Evolutionary conservation across 1,140 invertebrate genomes (phyloP).

Genomic region (Teleopsis dalmanni): DNA sequence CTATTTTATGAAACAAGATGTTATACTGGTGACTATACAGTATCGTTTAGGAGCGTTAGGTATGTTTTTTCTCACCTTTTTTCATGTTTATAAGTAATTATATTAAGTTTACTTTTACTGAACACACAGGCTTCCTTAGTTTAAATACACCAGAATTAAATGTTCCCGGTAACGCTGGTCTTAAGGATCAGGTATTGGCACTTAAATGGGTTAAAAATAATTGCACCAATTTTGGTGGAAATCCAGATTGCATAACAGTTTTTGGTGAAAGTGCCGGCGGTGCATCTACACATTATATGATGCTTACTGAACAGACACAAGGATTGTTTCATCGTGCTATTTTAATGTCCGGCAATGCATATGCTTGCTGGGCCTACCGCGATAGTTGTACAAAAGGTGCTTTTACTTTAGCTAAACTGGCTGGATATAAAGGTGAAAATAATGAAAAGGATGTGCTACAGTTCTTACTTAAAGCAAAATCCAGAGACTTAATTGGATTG

Average conservation of each 20-base stretch:
- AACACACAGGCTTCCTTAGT: conserved; percentile 31
- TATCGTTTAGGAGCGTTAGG: conserved; percentile 48
- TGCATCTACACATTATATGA: conserved; percentile 50
- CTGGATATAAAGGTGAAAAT: conserved; percentile 34
- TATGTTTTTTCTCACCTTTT: conserved; percentile 11
- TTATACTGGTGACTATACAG: conserved; percentile 46
- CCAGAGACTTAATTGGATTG: conserved; percentile 51
- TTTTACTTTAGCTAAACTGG: conserved; percentile 26
- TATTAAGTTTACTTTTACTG: neutral
- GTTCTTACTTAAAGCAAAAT: conserved; percentile 26
- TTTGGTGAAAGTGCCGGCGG: conserved; percentile 47
- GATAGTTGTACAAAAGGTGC: conserved; percentile 21
- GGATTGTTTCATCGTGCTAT: conserved; percentile 46
- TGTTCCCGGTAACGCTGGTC: conserved; percentile 53
- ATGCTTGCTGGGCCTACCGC: conserved; percentile 27
- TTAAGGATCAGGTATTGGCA: conserved; percentile 61
- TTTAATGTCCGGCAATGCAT: conserved; percentile 41
- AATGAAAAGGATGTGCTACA: conserved; percentile 30
- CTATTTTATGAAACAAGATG: conserved; percentile 50
- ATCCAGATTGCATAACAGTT: conserved; percentile 46
- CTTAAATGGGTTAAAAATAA: conserved; percentile 58
- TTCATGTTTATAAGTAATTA: neutral
- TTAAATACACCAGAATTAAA: conserved; percentile 30
- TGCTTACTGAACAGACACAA: conserved; percentile 48
- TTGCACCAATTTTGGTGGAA: conserved; percentile 50